Evolutionary conservation across 1,140 invertebrate genomes (phyloP).

Genomic region (Catajapyx aquilonaris): DNA sequence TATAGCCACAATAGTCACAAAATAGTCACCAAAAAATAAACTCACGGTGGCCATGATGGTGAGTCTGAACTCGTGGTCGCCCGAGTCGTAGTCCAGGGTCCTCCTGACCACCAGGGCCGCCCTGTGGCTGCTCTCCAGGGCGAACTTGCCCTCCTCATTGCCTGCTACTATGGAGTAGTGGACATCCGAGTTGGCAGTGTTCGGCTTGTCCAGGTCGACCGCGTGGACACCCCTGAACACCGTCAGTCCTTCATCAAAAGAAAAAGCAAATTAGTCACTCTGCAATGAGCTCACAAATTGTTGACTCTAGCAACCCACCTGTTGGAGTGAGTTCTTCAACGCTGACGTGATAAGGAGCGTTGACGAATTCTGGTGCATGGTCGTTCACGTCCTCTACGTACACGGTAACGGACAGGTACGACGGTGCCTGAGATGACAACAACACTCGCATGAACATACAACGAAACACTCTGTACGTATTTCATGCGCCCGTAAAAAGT

Average conservation of each 20-base stretch:
- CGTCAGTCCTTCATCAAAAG: constrained; percentile 36
- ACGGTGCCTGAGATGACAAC: constrained; percentile 33
- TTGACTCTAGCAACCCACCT: constrained; percentile 34
- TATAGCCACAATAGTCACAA: constrained; percentile 7
- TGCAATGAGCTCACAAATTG: constrained; percentile 3
- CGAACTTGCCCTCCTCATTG: constrained; percentile 51
- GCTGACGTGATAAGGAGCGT: constrained; percentile 48
- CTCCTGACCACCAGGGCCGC: constrained; percentile 46
- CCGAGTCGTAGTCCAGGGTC: constrained; percentile 53
- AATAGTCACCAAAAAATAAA: constrained; percentile 7
- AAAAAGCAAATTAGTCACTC: neutral
- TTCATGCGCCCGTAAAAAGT: no score
- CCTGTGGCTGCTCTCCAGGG: constrained; percentile 48
- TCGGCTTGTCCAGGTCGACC: constrained; percentile 59
- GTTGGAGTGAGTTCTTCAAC: constrained; percentile 58
- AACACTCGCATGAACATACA: no score
- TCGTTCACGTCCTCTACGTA: constrained; percentile 72
- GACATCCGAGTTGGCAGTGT: constrained; percentile 71
- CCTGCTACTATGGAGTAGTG: constrained; percentile 58
- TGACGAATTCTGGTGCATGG: constrained; percentile 46
- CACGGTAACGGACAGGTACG: constrained; percentile 59
- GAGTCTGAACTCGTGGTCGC: constrained; percentile 48
- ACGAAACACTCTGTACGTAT: no score
- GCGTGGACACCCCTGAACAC: constrained; percentile 61
- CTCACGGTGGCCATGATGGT: constrained; percentile 55